Evolutionary conservation across 1,140 invertebrate species (phyloP), one percentile per base, ranked within the genome.

Genomic region (Rhizoglyphus robini): DNA sequence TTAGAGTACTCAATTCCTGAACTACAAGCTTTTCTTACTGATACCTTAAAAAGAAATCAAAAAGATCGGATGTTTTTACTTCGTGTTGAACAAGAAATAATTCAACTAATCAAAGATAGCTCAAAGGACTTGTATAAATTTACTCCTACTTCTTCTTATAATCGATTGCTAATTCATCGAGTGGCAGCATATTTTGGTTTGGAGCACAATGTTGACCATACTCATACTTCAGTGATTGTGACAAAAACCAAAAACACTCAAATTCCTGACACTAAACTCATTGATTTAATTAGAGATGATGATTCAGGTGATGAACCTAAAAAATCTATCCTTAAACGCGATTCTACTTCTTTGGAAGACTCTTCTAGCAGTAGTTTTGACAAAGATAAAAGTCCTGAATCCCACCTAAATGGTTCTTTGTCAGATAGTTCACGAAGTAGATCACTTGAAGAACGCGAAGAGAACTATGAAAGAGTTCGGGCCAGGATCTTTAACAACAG

Each of bases 81-180:
- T 11, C 85, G 86, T 72, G 86, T 96, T 18, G 91, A 96, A 75
- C 84, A 87, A 70, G 90, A 95, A 73, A 76, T 96, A 59, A 83
- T 85, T 63, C 82, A 82, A 48, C 85, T 95, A 67, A 83, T 88
- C 29, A 88, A 86, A 73, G 90, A 94, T 71, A 82, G 82, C 48
- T 83, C 84, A 83, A 91, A 80, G 81, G 83, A 82, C 72, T 82
- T 86, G 69, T 84, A 86, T 67, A 88, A 87, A 71, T 94, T 95
- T 79, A 86, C 86, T 4, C 84, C 84, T 72, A 89, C 91, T 85
- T 89, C 88, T 46, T 93, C 90, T 46, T 96, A 96, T 78, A 89
- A 94, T 70, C 81, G 91, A 34, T 94, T 96, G 90, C 76, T 96
- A 67, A 89, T 95, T 4, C 92, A 96, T 78, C 84, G 91, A 29